Evolutionary conservation across 1,140 invertebrate species (phyloP).

Genomic region (Kradibia gibbosae): DNA sequence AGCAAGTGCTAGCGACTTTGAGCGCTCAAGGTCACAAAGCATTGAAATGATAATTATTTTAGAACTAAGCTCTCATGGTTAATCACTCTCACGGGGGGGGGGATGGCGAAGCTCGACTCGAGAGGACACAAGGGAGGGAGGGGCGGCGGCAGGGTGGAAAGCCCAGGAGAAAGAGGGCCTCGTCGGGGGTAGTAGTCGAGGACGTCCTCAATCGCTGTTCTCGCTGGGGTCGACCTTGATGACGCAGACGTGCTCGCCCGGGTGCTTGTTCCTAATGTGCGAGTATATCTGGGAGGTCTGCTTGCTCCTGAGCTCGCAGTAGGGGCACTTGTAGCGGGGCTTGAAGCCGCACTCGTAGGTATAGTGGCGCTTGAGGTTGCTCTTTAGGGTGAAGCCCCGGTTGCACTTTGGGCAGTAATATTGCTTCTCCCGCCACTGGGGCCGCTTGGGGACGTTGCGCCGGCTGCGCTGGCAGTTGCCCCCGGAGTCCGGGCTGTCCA

Average conservation of each 20-base stretch:
- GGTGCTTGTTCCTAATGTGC: constrained; percentile 60
- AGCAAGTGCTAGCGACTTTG: not conserved
- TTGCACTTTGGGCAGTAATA: constrained; percentile 67
- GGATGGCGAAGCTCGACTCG: not conserved
- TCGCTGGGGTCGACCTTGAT: constrained; percentile 9
- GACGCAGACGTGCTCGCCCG: constrained; percentile 41
- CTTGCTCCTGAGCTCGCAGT: constrained; percentile 68
- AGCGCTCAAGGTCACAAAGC: not conserved
- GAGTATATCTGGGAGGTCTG: constrained; percentile 62
- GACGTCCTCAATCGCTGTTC: not conserved
- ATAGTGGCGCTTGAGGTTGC: constrained; percentile 75
- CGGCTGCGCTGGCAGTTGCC: not conserved
- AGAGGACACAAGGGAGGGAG: not conserved
- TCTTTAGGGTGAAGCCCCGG: constrained; percentile 67
- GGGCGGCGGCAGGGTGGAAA: not conserved
- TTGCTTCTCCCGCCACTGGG: constrained; percentile 42
- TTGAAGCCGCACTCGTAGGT: constrained; percentile 81
- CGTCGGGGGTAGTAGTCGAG: not conserved
- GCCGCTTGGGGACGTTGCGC: constrained; percentile 3
- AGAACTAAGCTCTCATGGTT: not conserved
- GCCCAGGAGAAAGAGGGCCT: not conserved
- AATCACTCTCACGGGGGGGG: not conserved
- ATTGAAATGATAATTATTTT: not conserved
- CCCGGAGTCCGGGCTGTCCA: not conserved
- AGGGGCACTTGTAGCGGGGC: constrained; percentile 78